Evolutionary conservation across 2,888 invertebrate species (phyloP), one percentile per base, ranked within the genome.

Genomic region (Galerucella pusilla): DNA sequence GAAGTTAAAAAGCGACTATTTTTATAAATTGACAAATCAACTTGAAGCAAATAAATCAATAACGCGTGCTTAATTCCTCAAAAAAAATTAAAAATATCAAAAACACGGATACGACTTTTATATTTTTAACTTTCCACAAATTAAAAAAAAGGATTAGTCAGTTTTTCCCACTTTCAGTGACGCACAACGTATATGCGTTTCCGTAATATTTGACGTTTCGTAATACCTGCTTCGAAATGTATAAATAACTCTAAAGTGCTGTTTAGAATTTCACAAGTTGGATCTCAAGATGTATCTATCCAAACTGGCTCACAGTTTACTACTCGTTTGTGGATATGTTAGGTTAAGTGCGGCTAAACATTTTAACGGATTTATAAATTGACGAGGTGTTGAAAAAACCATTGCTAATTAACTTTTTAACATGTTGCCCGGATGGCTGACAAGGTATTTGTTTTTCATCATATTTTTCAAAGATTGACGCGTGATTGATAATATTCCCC

Each of bases 171-270:
- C 16, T 65, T 46, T 20, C 20, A 10, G 16, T 65, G 64, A 65
- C 64, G 64, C 46, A 65, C 46, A 12, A 28, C 4, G 20, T 65
- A 20, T 20, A 46, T 46, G 66, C 66, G 72, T 66, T 72, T 72
- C 72, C 72, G 72, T 60, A 66, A 60, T 72, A 72, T 60, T 66
- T 66, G 28, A n/a, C 46, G 66, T 72, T 72, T 72, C 72, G 66
- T 72, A 72, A 72, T 66, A 72, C 66, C 60, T 60, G 72, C 60
- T 72, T 66, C 11, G 60, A 66, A 66, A 60, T 67, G 46, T 72
- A 72, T 72, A 59, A 72, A 72, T 72, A 72, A 60, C 64, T 67
- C 35, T n/a, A 52, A 25, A 72, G 66, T 71, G 65, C 57, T 70
- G 63, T 71, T 72, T 60, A 42, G 52, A 66, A 67, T 72, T 72